A percentile compares a stretch with the other conserved stretches of the same genome.
Conservation (phyloP, 2,888 invertebrate genomes). For the Halictus ligatus region DNA sequence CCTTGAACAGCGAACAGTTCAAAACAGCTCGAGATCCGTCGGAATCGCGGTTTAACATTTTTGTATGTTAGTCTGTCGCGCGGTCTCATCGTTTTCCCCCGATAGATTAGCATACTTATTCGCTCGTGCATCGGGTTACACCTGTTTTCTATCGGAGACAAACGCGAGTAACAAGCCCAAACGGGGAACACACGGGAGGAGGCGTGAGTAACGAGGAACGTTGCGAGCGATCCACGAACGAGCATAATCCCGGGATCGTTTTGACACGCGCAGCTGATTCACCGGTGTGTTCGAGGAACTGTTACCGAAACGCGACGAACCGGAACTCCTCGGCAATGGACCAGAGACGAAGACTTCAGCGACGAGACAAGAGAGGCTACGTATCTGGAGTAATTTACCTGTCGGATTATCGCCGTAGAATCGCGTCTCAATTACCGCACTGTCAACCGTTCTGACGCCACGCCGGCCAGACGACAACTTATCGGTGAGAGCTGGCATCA, state of each 20-base stretch:
- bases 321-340: conserved; percentile 41
- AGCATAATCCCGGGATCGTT: conserved; percentile 55
- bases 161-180: conserved; percentile 8
- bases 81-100: background rate
- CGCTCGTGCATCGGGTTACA: background rate
- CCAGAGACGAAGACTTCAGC: conserved; percentile 40
- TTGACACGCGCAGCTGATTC: conserved; percentile 45
- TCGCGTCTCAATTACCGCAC: conserved; percentile 75
- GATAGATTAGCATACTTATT: conserved; percentile 56
- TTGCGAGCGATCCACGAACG: conserved; percentile 41
- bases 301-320: conserved; percentile 7
- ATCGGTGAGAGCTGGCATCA: conserved; percentile 33
- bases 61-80: conserved; percentile 36
- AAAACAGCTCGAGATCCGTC: background rate
- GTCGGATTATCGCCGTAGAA: conserved; percentile 77
- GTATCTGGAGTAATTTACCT: conserved; percentile 72
- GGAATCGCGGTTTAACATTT: conserved; percentile 22
- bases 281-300: conserved; percentile 45
- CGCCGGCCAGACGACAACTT: conserved; percentile 34
- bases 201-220: conserved; percentile 58
- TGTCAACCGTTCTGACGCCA: conserved; percentile 64
- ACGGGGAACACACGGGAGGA: background rate
- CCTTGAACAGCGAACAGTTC: background rate
- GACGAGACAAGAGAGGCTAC: conserved; percentile 44
- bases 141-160: conserved; percentile 14